These are phyloP conservation scores for Nymphalis c-album DNA, from an alignment of 2,888 invertebrate genomes.

Conservation along the genomic window DNA sequence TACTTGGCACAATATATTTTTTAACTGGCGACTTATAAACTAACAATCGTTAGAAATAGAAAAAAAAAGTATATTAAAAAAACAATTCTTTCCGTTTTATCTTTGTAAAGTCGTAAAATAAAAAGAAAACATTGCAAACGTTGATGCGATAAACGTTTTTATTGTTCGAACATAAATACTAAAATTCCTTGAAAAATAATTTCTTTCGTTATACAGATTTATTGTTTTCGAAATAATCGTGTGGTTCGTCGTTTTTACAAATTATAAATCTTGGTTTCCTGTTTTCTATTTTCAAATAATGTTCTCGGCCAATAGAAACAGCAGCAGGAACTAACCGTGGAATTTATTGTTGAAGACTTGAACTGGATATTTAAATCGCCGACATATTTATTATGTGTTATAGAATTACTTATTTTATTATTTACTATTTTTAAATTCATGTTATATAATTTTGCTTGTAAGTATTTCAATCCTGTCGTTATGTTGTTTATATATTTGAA, in stretches of 20 bases:
- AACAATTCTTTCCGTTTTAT: constrained; percentile 25
- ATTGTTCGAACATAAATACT: constrained; percentile 16
- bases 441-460: too few relatives aligned
- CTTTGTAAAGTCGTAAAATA: constrained; percentile 28
- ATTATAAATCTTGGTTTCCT: background rate
- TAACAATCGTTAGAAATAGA: constrained; percentile 22
- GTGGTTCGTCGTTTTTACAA: constrained; percentile 31
- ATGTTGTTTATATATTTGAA: too few relatives aligned
- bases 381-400: too few relatives aligned
- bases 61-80: constrained; percentile 13
- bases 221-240: constrained; percentile 12
- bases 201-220: constrained; percentile 9
- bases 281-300: background rate
- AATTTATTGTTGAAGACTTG: background rate
- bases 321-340: background rate
- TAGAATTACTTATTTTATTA: too few relatives aligned
- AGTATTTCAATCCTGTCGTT: too few relatives aligned
- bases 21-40: constrained; percentile 19
- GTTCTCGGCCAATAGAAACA: background rate
- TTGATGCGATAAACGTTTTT: constrained; percentile 17
- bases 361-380: too few relatives aligned
- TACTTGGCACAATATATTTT: constrained; percentile 18
- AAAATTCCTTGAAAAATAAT: constrained; percentile 12
- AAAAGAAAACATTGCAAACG: constrained; percentile 13
- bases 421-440: too few relatives aligned